Evolutionary conservation across 2,797 vertebrate species (phyloP).

Genomic region (Morus bassanus): DNA sequence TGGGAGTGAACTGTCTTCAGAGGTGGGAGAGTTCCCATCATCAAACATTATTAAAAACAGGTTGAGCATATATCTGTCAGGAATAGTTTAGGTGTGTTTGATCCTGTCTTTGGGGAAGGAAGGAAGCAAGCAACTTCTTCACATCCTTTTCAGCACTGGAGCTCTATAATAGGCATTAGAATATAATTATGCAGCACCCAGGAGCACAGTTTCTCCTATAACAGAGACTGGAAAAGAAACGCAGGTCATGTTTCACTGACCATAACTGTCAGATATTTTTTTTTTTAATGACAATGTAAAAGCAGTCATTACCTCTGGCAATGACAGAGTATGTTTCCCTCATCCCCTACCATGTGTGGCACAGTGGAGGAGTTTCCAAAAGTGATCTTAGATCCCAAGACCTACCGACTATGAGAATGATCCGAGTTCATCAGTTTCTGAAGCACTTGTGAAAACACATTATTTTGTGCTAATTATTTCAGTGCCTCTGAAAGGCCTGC

Average conservation of each 20-base stretch:
- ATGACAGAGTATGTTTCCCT: neutral
- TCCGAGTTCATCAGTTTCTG: neutral
- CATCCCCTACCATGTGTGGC: accelerated
- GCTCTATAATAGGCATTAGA: neutral
- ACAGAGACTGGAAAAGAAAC: neutral
- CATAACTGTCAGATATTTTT: neutral
- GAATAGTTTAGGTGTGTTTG: neutral
- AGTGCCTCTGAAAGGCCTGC: neutral
- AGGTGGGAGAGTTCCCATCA: neutral
- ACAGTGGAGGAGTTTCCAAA: neutral
- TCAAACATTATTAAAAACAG: neutral
- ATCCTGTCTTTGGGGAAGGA: neutral
- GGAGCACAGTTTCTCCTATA: neutral
- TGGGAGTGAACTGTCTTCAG: neutral
- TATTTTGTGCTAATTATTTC: neutral
- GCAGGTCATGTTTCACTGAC: neutral
- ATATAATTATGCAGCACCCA: neutral
- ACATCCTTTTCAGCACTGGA: neutral
- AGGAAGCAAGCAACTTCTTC: neutral
- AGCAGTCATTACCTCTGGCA: neutral
- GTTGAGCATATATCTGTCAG: neutral
- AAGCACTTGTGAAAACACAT: neutral
- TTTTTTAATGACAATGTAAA: neutral
- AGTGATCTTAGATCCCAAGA: neutral
- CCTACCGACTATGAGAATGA: neutral